Conservation (phyloP, 2,888 invertebrate species). For the Meganola albula region DNA sequence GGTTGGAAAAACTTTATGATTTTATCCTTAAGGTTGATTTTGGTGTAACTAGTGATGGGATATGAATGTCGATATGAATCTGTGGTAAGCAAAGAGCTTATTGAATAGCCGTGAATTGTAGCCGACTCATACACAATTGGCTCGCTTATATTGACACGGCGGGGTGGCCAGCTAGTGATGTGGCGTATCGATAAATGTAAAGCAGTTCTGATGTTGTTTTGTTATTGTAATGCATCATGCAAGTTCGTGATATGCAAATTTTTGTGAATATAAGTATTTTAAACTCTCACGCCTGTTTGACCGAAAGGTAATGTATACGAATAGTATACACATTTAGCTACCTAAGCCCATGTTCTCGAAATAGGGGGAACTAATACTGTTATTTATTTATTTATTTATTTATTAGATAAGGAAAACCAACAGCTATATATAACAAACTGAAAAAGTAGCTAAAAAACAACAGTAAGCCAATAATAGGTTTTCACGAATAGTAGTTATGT, state of each 20-base stretch:
- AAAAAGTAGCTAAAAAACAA: too few relatives aligned
- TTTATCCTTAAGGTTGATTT: conserved; percentile 21
- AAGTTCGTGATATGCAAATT: background rate
- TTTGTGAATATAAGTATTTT: too few relatives aligned
- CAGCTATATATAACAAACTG: too few relatives aligned
- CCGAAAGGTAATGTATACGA: too few relatives aligned
- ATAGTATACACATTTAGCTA: too few relatives aligned
- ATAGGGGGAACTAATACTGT: too few relatives aligned
- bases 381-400: too few relatives aligned
- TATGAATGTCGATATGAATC: conserved; percentile 52
- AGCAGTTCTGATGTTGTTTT: conserved; percentile 22
- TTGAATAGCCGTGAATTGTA: conserved; percentile 67
- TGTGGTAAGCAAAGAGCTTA: conserved; percentile 56
- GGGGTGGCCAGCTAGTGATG: conserved; percentile 56
- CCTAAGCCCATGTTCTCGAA: too few relatives aligned
- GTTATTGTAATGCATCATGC: conserved; percentile 22
- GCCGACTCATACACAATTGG: conserved; percentile 67
- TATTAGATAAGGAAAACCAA: too few relatives aligned
- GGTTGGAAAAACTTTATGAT: background rate
- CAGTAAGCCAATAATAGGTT: too few relatives aligned
- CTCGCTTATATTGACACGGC: conserved; percentile 63
- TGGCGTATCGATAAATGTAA: conserved; percentile 28
- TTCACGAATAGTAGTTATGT: too few relatives aligned
- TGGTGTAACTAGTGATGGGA: conserved; percentile 12
- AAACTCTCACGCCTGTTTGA: too few relatives aligned